phyloP scores from a whole-genome alignment of 2,113 vertebrate genomes.

The Alouatta palliata region DNA sequence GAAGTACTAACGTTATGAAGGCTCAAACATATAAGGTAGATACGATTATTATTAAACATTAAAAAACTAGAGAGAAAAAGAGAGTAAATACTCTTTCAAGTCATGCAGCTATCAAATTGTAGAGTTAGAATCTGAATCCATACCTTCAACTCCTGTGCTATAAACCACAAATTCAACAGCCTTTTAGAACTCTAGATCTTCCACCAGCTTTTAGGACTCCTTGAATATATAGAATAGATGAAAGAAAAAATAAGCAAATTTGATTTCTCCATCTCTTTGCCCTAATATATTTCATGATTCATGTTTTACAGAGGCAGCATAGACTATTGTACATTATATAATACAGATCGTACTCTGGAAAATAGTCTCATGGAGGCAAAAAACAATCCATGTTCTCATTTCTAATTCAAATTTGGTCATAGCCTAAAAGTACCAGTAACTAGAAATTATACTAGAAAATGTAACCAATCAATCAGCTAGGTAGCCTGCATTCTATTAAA shows the following conservation, averaged over 20 bases:
- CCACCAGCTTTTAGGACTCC: not conserved
- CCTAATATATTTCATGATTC: not conserved
- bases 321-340: conserved; percentile 43
- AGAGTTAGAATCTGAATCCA: not conserved
- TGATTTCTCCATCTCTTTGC: not conserved
- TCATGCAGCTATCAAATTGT: not conserved
- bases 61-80: not conserved
- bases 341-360: conserved; percentile 31
- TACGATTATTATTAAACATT: not conserved
- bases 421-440: conserved; percentile 68
- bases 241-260: not conserved
- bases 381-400: conserved; percentile 62
- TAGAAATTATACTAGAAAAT: conserved; percentile 65
- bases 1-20: not conserved
- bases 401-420: conserved; percentile 66
- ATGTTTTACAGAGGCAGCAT: not conserved
- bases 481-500: conserved; percentile 51
- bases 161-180: not conserved
- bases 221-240: not conserved
- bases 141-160: not conserved
- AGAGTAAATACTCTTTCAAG: not conserved
- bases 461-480: conserved; percentile 69
- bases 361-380: conserved; percentile 41
- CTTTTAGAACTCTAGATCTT: not conserved
- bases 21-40: not conserved